Conservation (phyloP, 2,888 invertebrate species). For the Cynaeus angustus region DNA sequence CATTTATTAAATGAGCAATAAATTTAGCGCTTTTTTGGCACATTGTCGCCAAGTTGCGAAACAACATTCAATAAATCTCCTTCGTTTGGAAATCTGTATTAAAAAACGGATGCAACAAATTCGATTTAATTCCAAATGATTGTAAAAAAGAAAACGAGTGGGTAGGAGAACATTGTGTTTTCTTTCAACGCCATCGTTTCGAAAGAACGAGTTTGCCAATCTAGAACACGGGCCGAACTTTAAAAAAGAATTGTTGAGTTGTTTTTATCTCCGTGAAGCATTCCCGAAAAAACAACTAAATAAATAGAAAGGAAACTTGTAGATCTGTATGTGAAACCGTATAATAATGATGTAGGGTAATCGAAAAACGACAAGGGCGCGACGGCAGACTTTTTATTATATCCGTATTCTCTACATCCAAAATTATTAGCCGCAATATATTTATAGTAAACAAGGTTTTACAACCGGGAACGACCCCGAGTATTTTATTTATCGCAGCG, state of each 20-base stretch:
- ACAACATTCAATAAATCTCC: constrained; percentile 26
- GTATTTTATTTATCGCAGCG: constrained; percentile 8
- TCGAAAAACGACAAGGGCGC: constrained; percentile 23
- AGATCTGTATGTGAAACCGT: constrained; percentile 23
- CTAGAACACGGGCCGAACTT: constrained; percentile 12
- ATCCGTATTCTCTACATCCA: constrained; percentile 25
- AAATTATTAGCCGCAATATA: constrained; percentile 29
- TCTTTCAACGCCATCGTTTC: too few species aligned
- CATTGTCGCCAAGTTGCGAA: constrained; percentile 30
- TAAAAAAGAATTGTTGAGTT: constrained; percentile 35
- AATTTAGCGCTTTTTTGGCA: constrained; percentile 25
- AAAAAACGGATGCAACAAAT: constrained; percentile 13
- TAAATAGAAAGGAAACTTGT: constrained; percentile 21
- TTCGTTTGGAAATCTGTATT: constrained; percentile 15
- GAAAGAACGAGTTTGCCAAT: constrained; percentile 1
- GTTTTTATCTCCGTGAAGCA: constrained; percentile 6
- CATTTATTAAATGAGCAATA: constrained; percentile 33
- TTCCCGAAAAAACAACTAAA: constrained; percentile 28
- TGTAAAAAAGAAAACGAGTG: neutral
- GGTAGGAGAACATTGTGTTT: neutral
- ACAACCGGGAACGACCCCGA: constrained; percentile 10
- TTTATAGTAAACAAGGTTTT: constrained; percentile 36
- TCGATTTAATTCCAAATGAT: constrained; percentile 29
- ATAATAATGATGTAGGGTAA: constrained; percentile 36
- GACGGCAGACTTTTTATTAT: constrained; percentile 26